A percentile compares a stretch with the other conserved stretches of the same genome.
phyloP scores from a whole-genome alignment of 2,888 invertebrate species.

The Acrobasis consociella region DNA sequence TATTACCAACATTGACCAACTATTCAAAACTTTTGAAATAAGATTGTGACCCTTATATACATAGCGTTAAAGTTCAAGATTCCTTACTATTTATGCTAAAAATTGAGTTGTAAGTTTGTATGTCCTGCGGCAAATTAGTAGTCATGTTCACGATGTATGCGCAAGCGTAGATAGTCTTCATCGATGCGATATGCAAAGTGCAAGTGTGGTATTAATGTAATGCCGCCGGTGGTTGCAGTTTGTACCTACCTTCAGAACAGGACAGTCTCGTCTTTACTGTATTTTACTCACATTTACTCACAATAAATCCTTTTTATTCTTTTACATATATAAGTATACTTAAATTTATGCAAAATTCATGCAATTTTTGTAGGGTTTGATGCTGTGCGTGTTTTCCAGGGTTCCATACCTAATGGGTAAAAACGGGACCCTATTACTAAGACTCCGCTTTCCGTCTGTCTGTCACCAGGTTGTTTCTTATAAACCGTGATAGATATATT shows the following conservation, averaged over 20 bases:
- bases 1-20: neutral
- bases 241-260: neutral
- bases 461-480: too few relatives aligned
- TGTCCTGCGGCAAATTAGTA: conserved; percentile 53
- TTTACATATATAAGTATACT: too few relatives aligned
- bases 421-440: too few relatives aligned
- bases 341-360: too few relatives aligned
- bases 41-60: neutral
- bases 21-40: neutral
- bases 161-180: conserved; percentile 48
- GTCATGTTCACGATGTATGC: conserved; percentile 46
- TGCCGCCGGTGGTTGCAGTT: conserved; percentile 39
- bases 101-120: conserved; percentile 25
- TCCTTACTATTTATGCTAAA: neutral
- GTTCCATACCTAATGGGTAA: too few relatives aligned
- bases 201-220: conserved; percentile 41
- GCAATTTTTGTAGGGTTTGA: too few relatives aligned
- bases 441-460: too few relatives aligned
- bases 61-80: neutral
- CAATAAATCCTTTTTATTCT: too few relatives aligned
- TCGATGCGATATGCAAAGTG: conserved; percentile 57
- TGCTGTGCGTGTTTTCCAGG: too few relatives aligned
- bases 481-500: too few relatives aligned
- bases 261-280: too few relatives aligned
- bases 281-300: too few relatives aligned